These are phyloP conservation scores for Rhingia rostrata DNA, from an alignment of 2,888 invertebrate species.

Conservation along the genomic window DNA sequence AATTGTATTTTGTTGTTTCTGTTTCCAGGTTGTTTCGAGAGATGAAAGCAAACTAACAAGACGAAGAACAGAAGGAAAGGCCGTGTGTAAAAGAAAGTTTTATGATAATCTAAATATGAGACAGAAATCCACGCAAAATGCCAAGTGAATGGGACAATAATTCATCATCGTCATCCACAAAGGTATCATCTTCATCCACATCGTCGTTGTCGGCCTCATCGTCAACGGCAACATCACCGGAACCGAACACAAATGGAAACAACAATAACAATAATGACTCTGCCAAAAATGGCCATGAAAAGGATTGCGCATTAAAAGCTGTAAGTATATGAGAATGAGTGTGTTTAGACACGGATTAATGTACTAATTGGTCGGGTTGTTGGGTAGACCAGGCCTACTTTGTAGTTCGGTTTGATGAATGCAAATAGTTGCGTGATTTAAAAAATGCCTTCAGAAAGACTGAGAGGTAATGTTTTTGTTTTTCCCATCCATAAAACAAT, in stretches of 20 bases:
- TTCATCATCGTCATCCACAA: constrained; percentile 68
- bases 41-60: constrained; percentile 60
- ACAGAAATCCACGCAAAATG: constrained; percentile 71
- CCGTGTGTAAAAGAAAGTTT: constrained; percentile 57
- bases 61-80: constrained; percentile 5
- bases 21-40: constrained; percentile 52
- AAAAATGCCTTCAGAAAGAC: not conserved
- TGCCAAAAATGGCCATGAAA: constrained; percentile 69
- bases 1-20: constrained; percentile 45
- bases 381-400: not conserved
- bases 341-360: not conserved
- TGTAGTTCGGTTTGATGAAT: not conserved
- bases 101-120: constrained; percentile 69
- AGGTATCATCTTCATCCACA: constrained; percentile 66
- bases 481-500: too few species aligned
- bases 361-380: constrained; percentile 17
- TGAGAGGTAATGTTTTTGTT: too few species aligned
- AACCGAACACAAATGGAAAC: constrained; percentile 68
- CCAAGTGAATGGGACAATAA: constrained; percentile 74
- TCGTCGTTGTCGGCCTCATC: constrained; percentile 70
- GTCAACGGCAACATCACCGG: constrained; percentile 73
- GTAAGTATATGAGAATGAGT: constrained; percentile 38
- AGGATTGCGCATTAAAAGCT: constrained; percentile 70
- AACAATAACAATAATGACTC: constrained; percentile 64
- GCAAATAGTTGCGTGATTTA: not conserved